phyloP scores from a whole-genome alignment of 1,140 invertebrate genomes.

The Trichonephila inaurata region DNA sequence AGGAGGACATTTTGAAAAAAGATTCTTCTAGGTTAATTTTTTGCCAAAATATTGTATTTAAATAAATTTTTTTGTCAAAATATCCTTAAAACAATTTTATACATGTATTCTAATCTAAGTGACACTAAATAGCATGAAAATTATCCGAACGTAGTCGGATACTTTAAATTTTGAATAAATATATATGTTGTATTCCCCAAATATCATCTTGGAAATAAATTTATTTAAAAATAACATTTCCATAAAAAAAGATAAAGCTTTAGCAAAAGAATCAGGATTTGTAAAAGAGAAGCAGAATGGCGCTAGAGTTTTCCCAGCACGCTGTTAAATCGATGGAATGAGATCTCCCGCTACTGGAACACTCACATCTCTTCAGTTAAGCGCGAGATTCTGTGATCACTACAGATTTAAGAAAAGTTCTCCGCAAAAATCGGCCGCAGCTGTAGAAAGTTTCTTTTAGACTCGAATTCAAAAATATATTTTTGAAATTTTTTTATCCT shows the following conservation, averaged over 20 bases:
- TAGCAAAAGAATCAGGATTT: neutral
- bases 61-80: too few relatives aligned
- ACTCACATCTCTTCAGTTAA: neutral
- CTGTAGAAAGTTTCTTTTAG: neutral
- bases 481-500: neutral
- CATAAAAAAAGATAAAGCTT: neutral
- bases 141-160: too few relatives aligned
- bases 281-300: neutral
- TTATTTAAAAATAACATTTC: neutral
- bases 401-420: neutral
- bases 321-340: neutral
- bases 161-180: neutral
- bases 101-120: too few relatives aligned
- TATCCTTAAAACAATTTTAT: too few relatives aligned
- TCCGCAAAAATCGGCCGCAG: neutral
- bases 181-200: neutral
- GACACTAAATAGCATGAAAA: too few relatives aligned
- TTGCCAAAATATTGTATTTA: too few relatives aligned
- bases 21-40: too few relatives aligned
- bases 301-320: neutral
- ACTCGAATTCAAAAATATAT: neutral
- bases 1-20: too few relatives aligned
- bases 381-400: neutral
- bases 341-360: neutral
- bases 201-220: neutral